Percentiles rank a stretch among this genome's conserved stretches.
Conservation (phyloP, 2,888 invertebrate species). For the Agonopterix arenella region DNA sequence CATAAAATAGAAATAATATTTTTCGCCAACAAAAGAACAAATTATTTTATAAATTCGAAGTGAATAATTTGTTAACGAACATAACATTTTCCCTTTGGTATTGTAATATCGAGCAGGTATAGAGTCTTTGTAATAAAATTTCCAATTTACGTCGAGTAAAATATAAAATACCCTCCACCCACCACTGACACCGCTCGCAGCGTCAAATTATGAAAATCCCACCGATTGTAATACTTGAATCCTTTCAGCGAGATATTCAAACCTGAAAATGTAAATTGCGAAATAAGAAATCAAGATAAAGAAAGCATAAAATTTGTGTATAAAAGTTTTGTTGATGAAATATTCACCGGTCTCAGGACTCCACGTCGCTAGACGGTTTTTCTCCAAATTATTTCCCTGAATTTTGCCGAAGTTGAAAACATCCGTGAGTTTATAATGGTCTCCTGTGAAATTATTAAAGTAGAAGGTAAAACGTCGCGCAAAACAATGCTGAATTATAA, state of each 20-base stretch:
- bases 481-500: not conserved
- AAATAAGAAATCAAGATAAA: too few relatives aligned
- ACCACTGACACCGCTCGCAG: slow-evolving; percentile 58
- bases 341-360: slow-evolving; percentile 25
- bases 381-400: slow-evolving; percentile 53
- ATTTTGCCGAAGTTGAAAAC: slow-evolving; percentile 58
- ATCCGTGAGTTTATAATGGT: slow-evolving; percentile 33
- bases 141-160: too few relatives aligned
- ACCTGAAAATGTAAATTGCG: slow-evolving; percentile 30
- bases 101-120: too few relatives aligned
- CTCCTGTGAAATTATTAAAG: slow-evolving; percentile 27
- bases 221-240: slow-evolving; percentile 60
- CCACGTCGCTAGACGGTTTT: slow-evolving; percentile 38
- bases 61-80: too few relatives aligned
- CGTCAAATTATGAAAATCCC: slow-evolving; percentile 62
- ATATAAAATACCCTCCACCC: slow-evolving; percentile 11
- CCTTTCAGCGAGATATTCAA: slow-evolving; percentile 29
- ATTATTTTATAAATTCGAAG: too few relatives aligned
- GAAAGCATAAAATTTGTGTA: too few relatives aligned
- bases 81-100: too few relatives aligned
- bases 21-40: too few relatives aligned
- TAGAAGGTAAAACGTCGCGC: slow-evolving; percentile 3
- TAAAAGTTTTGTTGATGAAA: not conserved
- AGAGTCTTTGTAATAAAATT: too few relatives aligned
- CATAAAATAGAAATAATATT: too few relatives aligned